Conservation (phyloP, 2,797 vertebrate species). For the Limosa lapponica region DNA sequence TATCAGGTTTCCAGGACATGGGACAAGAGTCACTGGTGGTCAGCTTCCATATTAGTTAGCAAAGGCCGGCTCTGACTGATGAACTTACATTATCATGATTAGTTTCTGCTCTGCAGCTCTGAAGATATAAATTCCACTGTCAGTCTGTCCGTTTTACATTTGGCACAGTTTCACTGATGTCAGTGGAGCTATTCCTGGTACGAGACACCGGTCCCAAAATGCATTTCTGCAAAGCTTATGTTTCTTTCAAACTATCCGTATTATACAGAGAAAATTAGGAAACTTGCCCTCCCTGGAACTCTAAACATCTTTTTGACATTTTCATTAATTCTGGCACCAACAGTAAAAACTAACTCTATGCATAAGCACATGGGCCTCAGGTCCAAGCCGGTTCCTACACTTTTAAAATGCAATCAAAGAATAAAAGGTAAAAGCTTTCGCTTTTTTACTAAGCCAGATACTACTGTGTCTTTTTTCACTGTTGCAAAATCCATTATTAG, state of each 20-base stretch:
- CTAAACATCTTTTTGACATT: neutral
- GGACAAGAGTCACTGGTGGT: neutral
- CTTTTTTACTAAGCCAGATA: neutral
- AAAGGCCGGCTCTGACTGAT: neutral
- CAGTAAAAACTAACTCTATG: neutral
- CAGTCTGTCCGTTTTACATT: neutral
- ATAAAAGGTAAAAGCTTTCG: neutral
- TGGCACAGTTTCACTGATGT: neutral
- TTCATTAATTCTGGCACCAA: neutral
- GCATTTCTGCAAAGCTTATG: neutral
- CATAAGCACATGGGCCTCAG: neutral
- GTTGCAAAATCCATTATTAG: neutral
- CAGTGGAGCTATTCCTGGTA: neutral
- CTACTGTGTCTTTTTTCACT: neutral
- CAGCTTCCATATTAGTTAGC: neutral
- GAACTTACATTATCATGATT: rapidly evolving
- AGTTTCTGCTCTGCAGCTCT: neutral
- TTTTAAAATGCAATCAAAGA: neutral
- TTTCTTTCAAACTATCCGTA: neutral
- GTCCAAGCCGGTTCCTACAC: neutral
- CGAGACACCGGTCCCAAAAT: neutral
- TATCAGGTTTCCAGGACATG: rapidly evolving
- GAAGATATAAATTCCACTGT: neutral
- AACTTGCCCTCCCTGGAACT: neutral
- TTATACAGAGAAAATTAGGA: neutral